Percentiles rank a stretch among this genome's conserved stretches.
Evolutionary conservation across 2,888 invertebrate genomes (phyloP).

Genomic region (Drosophila anceps): DNA sequence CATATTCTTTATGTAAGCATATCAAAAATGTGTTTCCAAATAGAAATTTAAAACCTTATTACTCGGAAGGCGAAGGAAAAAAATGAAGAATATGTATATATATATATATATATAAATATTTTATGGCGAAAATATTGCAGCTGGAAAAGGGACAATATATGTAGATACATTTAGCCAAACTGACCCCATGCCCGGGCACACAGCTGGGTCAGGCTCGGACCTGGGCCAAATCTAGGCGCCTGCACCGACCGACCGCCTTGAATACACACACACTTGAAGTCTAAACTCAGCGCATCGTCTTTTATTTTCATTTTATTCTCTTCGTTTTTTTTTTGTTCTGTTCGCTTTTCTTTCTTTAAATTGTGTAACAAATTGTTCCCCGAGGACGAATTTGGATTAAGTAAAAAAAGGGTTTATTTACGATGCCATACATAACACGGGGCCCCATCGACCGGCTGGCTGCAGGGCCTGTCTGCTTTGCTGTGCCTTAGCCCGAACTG

Average conservation of each 20-base stretch:
- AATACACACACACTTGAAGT: conserved; percentile 36
- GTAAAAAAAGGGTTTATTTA: conserved; percentile 81
- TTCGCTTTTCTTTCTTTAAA: conserved; percentile 58
- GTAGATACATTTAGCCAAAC: conserved; percentile 61
- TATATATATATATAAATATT: conserved; percentile 67
- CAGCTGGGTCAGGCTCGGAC: conserved; percentile 34
- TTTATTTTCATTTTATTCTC: conserved; percentile 20
- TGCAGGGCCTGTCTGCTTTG: conserved; percentile 29
- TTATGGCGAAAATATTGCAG: conserved; percentile 78
- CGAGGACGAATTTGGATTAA: conserved; percentile 81
- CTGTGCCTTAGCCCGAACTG: conserved; percentile 23
- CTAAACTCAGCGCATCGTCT: conserved; percentile 41
- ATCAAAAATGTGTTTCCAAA: conserved; percentile 74
- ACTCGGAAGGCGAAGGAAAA: conserved; percentile 39
- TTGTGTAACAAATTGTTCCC: conserved; percentile 81
- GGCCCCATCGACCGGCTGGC: conserved; percentile 19
- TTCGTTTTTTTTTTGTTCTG: not conserved
- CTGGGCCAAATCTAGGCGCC: conserved; percentile 68
- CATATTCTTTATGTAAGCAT: conserved; percentile 66
- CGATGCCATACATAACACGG: conserved; percentile 77
- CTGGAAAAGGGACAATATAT: conserved; percentile 77
- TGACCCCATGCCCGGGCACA: conserved; percentile 57
- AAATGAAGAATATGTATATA: conserved; percentile 35
- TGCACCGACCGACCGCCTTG: conserved; percentile 19
- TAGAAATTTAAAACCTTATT: conserved; percentile 81